These are phyloP conservation scores for Himalopsyche kuldschensis DNA, from an alignment of 2,888 invertebrate species.

Conservation along the genomic window DNA sequence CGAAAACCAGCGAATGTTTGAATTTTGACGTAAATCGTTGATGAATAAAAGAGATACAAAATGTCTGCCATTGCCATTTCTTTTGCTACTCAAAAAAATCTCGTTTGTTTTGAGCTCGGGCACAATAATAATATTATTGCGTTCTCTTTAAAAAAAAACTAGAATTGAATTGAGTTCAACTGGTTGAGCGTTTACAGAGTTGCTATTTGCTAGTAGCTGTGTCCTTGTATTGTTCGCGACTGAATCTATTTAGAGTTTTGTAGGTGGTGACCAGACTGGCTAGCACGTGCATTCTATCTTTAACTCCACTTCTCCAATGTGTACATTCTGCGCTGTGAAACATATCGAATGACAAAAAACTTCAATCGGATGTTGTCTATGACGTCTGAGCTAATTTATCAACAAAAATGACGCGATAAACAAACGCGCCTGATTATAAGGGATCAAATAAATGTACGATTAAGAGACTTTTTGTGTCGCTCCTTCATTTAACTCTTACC, in stretches of 20 bases:
- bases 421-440: neutral
- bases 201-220: neutral
- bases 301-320: neutral
- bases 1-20: too few species aligned
- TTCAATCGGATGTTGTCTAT: neutral
- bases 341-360: neutral
- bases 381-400: neutral
- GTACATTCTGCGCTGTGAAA: neutral
- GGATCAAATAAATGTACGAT: too few species aligned
- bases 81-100: neutral
- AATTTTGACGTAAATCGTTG: too few species aligned
- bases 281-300: neutral
- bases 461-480: too few species aligned
- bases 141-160: neutral
- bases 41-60: too few species aligned
- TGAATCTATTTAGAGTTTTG: neutral
- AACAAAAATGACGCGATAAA: neutral
- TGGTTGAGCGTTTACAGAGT: neutral
- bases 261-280: neutral
- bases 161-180: neutral
- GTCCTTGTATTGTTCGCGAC: neutral
- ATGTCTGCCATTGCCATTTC: neutral
- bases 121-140: neutral
- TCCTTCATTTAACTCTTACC: too few species aligned
- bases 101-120: neutral